Evolutionary conservation across 2,888 invertebrate genomes (phyloP).

Genomic region (Bugula neritina): DNA sequence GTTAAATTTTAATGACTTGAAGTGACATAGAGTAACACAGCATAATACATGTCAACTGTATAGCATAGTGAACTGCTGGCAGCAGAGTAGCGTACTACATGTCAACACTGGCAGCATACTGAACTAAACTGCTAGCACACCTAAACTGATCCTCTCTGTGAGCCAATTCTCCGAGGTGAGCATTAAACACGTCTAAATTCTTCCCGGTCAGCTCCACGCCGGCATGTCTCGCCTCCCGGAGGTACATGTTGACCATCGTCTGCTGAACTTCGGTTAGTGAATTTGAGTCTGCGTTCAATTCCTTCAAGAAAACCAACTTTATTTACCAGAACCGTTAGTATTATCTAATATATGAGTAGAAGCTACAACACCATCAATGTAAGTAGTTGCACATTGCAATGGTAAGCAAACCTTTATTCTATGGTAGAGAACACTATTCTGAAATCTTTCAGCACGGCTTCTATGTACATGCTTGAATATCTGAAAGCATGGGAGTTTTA

Average conservation of each 20-base stretch:
- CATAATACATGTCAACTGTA: no score
- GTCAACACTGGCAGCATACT: no score
- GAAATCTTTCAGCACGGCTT: background rate
- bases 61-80: no score
- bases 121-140: no score
- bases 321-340: no score
- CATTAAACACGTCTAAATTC: conserved; percentile 58
- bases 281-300: conserved; percentile 47
- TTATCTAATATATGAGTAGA: no score
- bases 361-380: no score
- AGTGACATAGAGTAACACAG: no score
- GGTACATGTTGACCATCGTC: conserved; percentile 69
- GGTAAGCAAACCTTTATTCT: conserved; percentile 17
- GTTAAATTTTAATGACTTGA: no score
- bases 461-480: conserved; percentile 18
- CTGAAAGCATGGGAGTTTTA: no score
- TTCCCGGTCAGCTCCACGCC: conserved; percentile 66
- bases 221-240: conserved; percentile 75
- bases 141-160: conserved; percentile 63
- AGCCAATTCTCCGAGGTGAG: conserved; percentile 58
- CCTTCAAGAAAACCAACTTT: conserved; percentile 44
- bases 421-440: background rate
- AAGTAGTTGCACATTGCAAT: no score
- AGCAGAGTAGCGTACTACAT: no score
- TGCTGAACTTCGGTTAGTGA: conserved; percentile 61